phyloP scores from a whole-genome alignment of 2,797 vertebrate genomes.

The Mus caroli region DNA sequence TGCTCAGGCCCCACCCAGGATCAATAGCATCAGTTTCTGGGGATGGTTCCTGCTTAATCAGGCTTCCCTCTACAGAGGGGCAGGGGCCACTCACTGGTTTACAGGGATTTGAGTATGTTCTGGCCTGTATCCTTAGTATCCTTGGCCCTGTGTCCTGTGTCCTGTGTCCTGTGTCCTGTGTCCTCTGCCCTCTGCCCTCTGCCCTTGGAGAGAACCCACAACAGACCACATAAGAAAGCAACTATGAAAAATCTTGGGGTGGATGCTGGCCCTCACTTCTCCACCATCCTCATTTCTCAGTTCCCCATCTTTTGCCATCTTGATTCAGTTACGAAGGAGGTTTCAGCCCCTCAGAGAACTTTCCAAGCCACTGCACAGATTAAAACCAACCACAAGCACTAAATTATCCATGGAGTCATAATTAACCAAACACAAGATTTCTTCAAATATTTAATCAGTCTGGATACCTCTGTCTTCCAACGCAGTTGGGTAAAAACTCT shows the following conservation, averaged over 20 bases:
- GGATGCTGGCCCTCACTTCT: neutral
- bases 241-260: neutral
- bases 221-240: neutral
- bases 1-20: neutral
- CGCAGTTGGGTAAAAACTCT: slow-evolving; percentile 67
- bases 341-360: neutral
- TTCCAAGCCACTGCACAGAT: neutral
- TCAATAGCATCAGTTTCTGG: neutral
- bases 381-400: neutral
- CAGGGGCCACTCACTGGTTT: neutral
- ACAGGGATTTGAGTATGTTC: neutral
- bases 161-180: no score
- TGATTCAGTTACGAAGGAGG: neutral
- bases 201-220: neutral
- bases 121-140: neutral
- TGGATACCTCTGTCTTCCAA: slow-evolving; percentile 76
- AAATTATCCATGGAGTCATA: neutral
- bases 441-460: slow-evolving; percentile 81
- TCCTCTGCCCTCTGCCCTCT: neutral
- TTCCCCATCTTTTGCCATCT: neutral
- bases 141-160: neutral
- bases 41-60: neutral
- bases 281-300: neutral
- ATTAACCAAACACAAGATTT: slow-evolving; percentile 75
- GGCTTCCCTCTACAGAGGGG: neutral